phyloP scores from a whole-genome alignment of 2,888 invertebrate species.

The Leucania comma region DNA sequence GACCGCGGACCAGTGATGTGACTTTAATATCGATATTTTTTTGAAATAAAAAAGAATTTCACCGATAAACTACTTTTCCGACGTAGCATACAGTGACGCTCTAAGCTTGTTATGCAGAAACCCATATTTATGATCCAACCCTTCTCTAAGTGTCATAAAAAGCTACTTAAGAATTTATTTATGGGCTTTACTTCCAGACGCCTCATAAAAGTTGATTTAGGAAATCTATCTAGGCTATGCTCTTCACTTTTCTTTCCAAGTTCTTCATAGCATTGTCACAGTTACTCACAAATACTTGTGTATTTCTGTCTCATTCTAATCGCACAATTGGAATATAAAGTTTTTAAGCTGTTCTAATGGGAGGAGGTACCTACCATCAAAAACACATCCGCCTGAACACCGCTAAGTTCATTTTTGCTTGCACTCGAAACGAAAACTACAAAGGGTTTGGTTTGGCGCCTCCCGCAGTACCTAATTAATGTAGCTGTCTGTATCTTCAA shows the following conservation, averaged over 20 bases:
- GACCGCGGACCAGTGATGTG: constrained; percentile 55
- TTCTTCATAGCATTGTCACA: no score
- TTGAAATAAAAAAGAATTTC: constrained; percentile 7
- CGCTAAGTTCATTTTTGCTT: no score
- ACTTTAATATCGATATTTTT: constrained; percentile 38
- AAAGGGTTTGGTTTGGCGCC: no score
- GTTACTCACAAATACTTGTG: no score
- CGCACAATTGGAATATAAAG: no score
- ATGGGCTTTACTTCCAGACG: constrained; percentile 9
- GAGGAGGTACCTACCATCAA: no score
- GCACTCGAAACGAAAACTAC: no score
- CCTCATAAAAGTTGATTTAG: constrained; percentile 34
- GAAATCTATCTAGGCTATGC: constrained; percentile 14
- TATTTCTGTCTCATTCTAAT: no score
- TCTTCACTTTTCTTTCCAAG: background rate
- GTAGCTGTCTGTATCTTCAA: background rate
- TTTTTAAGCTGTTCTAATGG: background rate
- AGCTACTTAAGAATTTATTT: constrained; percentile 39
- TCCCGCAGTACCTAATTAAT: no score
- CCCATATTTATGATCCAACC: constrained; percentile 38
- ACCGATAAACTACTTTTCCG: constrained; percentile 19
- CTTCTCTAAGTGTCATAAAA: constrained; percentile 40
- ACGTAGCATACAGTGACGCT: constrained; percentile 1
- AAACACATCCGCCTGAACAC: no score
- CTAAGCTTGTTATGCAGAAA: constrained; percentile 30